Evolutionary conservation across 2,888 invertebrate species (phyloP).

Genomic region (Nasonovia ribisnigri): DNA sequence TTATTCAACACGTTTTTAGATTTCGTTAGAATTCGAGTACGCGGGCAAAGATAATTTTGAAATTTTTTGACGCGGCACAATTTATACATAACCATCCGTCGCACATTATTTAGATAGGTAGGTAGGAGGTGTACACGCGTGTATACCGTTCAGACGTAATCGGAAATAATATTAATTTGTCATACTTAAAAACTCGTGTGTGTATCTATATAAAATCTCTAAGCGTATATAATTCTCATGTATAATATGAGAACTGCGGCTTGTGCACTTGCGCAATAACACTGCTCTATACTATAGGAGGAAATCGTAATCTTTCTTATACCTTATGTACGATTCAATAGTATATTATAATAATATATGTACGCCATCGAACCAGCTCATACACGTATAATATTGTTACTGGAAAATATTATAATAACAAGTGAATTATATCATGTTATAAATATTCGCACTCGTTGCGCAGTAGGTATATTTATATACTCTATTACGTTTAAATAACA

Average conservation of each 20-base stretch:
- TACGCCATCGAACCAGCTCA: background rate
- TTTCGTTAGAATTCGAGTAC: background rate
- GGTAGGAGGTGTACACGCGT: no score
- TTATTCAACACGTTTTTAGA: background rate
- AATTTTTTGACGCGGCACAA: background rate
- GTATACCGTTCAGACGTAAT: background rate
- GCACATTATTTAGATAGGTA: background rate
- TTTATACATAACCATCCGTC: background rate
- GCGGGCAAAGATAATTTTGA: background rate
- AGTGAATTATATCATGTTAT: background rate
- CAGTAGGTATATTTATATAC: background rate
- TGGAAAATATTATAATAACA: background rate
- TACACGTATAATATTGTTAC: background rate
- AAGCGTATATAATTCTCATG: no score
- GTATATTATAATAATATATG: background rate
- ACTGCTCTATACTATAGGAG: background rate
- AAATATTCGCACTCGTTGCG: background rate
- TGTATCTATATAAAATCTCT: background rate
- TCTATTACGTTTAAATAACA: background rate
- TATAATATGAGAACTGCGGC: background rate
- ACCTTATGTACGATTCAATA: background rate
- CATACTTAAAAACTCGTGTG: background rate
- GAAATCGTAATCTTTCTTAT: background rate
- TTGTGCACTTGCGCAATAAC: background rate
- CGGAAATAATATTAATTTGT: conserved; percentile 5